Evolutionary conservation across 2,797 vertebrate genomes (phyloP).

Genomic region (Fundulus diaphanus): DNA sequence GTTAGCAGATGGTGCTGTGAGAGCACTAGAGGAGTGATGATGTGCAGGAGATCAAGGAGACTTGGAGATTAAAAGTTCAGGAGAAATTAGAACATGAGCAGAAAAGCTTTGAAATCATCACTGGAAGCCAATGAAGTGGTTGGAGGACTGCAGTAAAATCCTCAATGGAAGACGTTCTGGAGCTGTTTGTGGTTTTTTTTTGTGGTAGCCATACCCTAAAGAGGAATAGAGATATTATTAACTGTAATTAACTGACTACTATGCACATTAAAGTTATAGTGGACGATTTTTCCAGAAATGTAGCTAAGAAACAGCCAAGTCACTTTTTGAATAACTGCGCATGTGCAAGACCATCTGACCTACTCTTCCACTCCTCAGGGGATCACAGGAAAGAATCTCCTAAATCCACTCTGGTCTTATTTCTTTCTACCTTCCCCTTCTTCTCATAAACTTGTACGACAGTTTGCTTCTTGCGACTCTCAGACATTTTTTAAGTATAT

Average conservation of each 20-base stretch:
- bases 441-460: too few species aligned
- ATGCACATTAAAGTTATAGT: not conserved
- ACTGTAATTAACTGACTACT: not conserved
- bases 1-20: not conserved
- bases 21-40: not conserved
- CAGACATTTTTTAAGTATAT: too few species aligned
- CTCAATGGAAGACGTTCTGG: not conserved
- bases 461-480: too few species aligned
- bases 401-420: too few species aligned
- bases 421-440: too few species aligned
- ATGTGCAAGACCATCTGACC: too few species aligned
- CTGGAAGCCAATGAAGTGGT: not conserved
- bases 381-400: too few species aligned
- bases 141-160: not conserved
- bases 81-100: conserved; percentile 1
- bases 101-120: not conserved
- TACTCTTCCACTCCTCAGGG: too few species aligned
- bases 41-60: not conserved
- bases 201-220: too few species aligned
- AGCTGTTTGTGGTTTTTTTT: not conserved
- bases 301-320: too few species aligned
- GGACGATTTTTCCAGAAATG: too few species aligned
- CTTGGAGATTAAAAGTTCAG: not conserved
- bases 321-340: too few species aligned
- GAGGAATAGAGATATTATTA: not conserved